phyloP scores from a whole-genome alignment of 2,888 invertebrate genomes.

The Chesias legatella region DNA sequence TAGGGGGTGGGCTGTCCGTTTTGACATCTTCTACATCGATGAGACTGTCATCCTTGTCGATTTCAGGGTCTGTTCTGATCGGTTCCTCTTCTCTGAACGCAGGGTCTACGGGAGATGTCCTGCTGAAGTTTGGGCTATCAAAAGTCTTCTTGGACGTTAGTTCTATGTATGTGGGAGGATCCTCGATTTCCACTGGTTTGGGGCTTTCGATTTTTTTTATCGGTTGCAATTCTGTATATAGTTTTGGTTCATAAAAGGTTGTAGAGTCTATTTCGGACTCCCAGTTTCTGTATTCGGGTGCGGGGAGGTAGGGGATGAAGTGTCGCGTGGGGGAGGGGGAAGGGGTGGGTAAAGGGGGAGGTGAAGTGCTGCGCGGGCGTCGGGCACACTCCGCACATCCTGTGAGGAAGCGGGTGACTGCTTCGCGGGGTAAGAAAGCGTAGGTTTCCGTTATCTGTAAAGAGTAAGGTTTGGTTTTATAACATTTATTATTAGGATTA shows the following conservation, averaged over 20 bases:
- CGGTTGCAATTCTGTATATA: slow-evolving; percentile 66
- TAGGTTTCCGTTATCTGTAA: slow-evolving; percentile 96
- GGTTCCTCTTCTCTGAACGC: slow-evolving; percentile 67
- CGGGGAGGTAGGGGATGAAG: slow-evolving; percentile 67
- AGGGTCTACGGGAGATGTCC: slow-evolving; percentile 61
- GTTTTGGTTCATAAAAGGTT: slow-evolving; percentile 70
- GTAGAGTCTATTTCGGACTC: slow-evolving; percentile 77
- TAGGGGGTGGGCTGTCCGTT: slow-evolving; percentile 51
- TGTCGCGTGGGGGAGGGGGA: slow-evolving; percentile 74
- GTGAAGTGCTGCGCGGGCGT: slow-evolving; percentile 84
- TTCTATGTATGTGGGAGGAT: slow-evolving; percentile 73
- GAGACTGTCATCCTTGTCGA: slow-evolving; percentile 72
- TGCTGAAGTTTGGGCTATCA: slow-evolving; percentile 46
- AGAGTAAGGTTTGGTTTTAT: no score
- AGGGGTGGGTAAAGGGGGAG: slow-evolving; percentile 74
- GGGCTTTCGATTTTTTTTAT: slow-evolving; percentile 70
- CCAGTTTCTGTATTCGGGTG: slow-evolving; percentile 75
- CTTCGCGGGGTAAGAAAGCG: slow-evolving; percentile 96
- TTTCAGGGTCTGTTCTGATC: slow-evolving; percentile 68
- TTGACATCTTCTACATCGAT: slow-evolving; percentile 76
- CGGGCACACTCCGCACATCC: slow-evolving; percentile 96
- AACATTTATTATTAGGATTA: no score
- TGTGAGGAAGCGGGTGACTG: slow-evolving; percentile 96
- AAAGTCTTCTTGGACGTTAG: slow-evolving; percentile 64
- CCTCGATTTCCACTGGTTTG: slow-evolving; percentile 55